Conservation (phyloP, 1,140 invertebrate species). For the Drosophila persimilis region DNA sequence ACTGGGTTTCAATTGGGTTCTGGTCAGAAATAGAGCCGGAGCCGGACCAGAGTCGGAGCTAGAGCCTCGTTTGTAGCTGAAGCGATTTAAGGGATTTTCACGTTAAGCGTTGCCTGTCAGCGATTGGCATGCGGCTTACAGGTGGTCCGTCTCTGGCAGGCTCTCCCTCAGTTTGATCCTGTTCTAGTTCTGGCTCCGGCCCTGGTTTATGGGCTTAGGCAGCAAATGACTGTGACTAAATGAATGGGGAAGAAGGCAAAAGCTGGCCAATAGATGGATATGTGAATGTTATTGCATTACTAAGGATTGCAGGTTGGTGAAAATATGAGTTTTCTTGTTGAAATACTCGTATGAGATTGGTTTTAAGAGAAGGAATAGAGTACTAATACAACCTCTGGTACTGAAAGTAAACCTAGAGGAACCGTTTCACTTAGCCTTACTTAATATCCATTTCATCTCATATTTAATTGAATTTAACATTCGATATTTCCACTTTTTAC, state of each 20-base stretch:
- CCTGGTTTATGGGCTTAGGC: conserved; percentile 65
- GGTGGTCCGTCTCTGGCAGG: conserved; percentile 50
- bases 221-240: conserved; percentile 62
- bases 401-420: too few relatives aligned
- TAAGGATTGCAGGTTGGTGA: background rate
- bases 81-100: conserved; percentile 74
- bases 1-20: conserved; percentile 37
- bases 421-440: too few relatives aligned
- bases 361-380: too few relatives aligned
- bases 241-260: conserved; percentile 34
- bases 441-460: background rate
- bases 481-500: too few relatives aligned
- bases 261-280: conserved; percentile 37
- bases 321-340: background rate
- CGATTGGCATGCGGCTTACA: conserved; percentile 78
- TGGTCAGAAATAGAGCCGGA: conserved; percentile 24
- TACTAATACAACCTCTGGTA: too few relatives aligned
- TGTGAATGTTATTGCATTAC: conserved; percentile 37
- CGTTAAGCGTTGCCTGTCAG: conserved; percentile 72
- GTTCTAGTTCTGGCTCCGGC: conserved; percentile 17
- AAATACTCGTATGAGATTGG: too few relatives aligned
- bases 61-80: conserved; percentile 45
- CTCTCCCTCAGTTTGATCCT: background rate
- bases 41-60: background rate
- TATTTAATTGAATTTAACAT: too few relatives aligned